These are phyloP conservation scores for Nycticebus coucang DNA, from an alignment of 2,113 vertebrate genomes.

Conservation along the genomic window DNA sequence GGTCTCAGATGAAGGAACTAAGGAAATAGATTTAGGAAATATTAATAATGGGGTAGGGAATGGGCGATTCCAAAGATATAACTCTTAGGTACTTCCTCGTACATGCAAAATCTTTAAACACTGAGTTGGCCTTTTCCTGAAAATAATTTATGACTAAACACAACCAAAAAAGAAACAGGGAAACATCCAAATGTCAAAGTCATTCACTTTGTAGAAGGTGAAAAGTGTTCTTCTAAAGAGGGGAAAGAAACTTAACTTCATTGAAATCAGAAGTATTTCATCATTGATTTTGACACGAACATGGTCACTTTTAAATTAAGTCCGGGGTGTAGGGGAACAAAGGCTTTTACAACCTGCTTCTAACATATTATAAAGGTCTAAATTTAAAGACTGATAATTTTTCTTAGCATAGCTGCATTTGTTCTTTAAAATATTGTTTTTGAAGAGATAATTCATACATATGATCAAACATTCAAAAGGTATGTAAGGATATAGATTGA, in stretches of 20 bases:
- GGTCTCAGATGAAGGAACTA: background rate
- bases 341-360: background rate
- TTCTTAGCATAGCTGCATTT: background rate
- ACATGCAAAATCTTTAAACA: slow-evolving; percentile 33
- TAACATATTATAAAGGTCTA: background rate
- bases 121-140: slow-evolving; percentile 35
- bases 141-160: slow-evolving; percentile 42
- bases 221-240: slow-evolving; percentile 32
- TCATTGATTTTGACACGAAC: background rate
- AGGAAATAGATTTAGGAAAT: background rate
- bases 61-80: background rate
- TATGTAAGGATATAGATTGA: background rate
- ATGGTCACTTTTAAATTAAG: background rate
- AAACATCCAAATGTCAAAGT: slow-evolving; percentile 58
- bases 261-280: slow-evolving; percentile 27
- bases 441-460: background rate
- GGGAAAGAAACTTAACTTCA: background rate
- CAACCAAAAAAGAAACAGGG: slow-evolving; percentile 29
- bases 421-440: background rate
- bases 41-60: background rate
- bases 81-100: background rate
- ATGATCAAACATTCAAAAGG: background rate
- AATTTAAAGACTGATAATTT: background rate
- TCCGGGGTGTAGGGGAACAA: background rate
- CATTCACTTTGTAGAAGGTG: background rate